These are phyloP conservation scores for Ruditapes philippinarum DNA, from an alignment of 1,140 invertebrate species.

Conservation along the genomic window DNA sequence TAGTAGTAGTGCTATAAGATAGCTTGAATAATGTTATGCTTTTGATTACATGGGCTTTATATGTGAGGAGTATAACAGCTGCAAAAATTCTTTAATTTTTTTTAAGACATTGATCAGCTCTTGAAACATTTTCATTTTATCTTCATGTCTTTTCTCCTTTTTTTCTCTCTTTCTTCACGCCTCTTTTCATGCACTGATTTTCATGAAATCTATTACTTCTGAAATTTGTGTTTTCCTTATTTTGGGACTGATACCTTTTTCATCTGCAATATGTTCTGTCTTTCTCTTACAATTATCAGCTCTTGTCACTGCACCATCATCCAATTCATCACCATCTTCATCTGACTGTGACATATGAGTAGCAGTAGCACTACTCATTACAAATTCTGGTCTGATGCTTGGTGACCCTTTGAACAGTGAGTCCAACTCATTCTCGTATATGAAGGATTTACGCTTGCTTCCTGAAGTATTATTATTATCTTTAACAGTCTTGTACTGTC, in stretches of 20 bases:
- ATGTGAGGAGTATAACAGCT: not conserved
- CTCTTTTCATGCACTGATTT: slow-evolving; percentile 1
- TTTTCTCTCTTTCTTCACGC: not conserved
- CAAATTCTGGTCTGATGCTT: not conserved
- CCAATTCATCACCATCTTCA: not conserved
- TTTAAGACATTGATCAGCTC: not conserved
- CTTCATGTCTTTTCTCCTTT: not conserved
- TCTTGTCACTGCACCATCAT: no score
- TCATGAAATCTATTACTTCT: not conserved
- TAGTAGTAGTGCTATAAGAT: no score
- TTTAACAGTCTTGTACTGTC: slow-evolving; percentile 27
- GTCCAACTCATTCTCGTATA: slow-evolving; percentile 13
- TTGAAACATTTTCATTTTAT: slow-evolving; percentile 2
- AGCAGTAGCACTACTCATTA: not conserved
- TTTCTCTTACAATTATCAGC: not conserved
- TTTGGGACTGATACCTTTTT: not conserved
- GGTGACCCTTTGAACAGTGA: not conserved
- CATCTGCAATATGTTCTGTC: not conserved
- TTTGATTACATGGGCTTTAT: no score
- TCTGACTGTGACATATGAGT: no score
- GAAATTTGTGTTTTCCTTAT: not conserved
- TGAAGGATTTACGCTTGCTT: not conserved
- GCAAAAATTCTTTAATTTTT: not conserved
- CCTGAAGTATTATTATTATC: slow-evolving; percentile 14
- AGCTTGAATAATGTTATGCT: no score